Conservation (phyloP, 2,113 vertebrate species). For the Pavo muticus region DNA sequence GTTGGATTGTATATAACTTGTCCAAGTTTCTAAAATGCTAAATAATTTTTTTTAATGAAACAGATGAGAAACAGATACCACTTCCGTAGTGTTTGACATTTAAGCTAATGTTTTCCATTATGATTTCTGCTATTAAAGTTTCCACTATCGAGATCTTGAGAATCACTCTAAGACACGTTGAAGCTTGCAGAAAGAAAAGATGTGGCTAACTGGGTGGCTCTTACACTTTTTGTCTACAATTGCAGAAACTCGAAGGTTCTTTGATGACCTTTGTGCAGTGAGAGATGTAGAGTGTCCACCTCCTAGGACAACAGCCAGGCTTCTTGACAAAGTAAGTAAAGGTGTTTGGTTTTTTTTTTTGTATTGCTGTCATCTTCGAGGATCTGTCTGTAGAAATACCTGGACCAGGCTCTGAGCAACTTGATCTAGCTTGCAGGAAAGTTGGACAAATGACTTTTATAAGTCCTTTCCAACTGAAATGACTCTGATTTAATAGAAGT, state of each 20-base stretch:
- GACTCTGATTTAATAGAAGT: not conserved
- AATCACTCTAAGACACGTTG: accelerated
- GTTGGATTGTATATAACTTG: not conserved
- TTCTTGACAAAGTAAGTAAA: constrained; percentile 92
- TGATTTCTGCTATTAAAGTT: not conserved
- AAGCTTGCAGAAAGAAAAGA: not conserved
- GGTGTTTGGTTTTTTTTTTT: not conserved
- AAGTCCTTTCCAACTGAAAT: too few species aligned
- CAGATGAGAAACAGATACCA: not conserved
- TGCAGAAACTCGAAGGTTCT: constrained; percentile 91
- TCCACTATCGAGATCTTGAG: not conserved
- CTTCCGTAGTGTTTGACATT: not conserved
- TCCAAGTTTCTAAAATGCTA: not conserved
- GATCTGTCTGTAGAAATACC: not conserved
- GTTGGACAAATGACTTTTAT: too few species aligned
- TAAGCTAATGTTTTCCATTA: not conserved
- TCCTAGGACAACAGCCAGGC: constrained; percentile 94
- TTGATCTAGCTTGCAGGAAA: too few species aligned
- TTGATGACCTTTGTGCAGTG: constrained; percentile 89
- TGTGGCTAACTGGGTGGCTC: not conserved
- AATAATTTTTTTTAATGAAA: not conserved
- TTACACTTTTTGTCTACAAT: not conserved
- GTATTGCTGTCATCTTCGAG: not conserved
- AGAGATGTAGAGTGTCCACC: constrained; percentile 91
- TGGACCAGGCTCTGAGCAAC: too few species aligned